Percentiles rank a stretch among this genome's conserved stretches.
Conservation (phyloP, 2,113 vertebrate species). For the Montifringilla adamsi region DNA sequence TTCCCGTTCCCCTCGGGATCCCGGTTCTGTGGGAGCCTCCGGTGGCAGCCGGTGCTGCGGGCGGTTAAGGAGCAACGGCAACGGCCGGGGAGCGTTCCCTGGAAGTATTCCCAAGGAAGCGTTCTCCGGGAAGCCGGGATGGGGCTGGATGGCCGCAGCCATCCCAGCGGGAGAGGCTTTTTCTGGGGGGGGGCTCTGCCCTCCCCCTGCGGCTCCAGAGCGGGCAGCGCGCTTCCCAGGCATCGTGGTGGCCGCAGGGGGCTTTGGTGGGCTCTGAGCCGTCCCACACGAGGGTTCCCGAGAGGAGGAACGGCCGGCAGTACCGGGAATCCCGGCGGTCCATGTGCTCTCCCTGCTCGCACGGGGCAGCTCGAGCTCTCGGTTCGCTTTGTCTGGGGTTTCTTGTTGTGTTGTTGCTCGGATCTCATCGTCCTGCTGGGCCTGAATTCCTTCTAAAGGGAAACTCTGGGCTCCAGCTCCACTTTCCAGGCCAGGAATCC, state of each 20-base stretch:
- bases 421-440: neutral
- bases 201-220: rapidly evolving
- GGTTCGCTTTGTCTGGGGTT: neutral
- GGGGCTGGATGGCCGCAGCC: neutral
- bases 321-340: rapidly evolving
- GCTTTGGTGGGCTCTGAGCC: neutral
- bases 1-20: neutral
- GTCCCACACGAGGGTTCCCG: rapidly evolving
- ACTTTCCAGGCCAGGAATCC: rapidly evolving
- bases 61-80: rapidly evolving
- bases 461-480: neutral
- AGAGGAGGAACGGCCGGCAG: rapidly evolving
- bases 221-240: rapidly evolving
- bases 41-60: neutral
- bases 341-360: neutral
- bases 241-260: rapidly evolving
- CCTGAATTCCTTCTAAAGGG: neutral
- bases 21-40: neutral
- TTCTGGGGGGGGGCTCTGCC: too few species aligned
- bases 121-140: neutral
- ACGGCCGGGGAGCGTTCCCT: neutral
- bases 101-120: rapidly evolving
- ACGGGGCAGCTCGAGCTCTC: rapidly evolving
- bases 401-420: neutral
- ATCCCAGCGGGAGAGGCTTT: neutral